phyloP scores from a whole-genome alignment of 1,140 invertebrate genomes.

The Scaptomyza pallida region DNA sequence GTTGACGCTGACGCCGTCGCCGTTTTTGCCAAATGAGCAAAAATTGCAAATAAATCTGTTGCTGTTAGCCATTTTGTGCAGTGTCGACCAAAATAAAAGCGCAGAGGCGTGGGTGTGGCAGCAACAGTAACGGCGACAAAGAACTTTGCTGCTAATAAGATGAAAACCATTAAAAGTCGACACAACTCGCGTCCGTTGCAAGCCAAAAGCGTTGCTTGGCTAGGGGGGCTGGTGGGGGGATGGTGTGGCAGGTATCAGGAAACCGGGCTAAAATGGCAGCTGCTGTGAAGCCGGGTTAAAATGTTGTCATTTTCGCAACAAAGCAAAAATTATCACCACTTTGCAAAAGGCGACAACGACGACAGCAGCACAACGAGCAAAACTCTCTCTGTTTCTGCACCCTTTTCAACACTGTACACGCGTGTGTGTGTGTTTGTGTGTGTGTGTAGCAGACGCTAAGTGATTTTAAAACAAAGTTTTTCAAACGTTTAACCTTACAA shows the following conservation, averaged over 20 bases:
- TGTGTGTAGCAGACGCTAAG: constrained; percentile 55
- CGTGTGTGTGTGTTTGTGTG: constrained; percentile 20
- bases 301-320: constrained; percentile 81
- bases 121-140: constrained; percentile 59
- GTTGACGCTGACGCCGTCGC: not conserved
- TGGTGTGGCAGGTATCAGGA: not conserved
- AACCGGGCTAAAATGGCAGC: constrained; percentile 3
- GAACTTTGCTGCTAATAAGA: constrained; percentile 83
- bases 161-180: constrained; percentile 79
- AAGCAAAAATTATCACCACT: constrained; percentile 83
- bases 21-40: constrained; percentile 67
- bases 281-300: constrained; percentile 57
- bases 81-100: constrained; percentile 12
- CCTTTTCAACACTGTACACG: constrained; percentile 37
- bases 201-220: constrained; percentile 20
- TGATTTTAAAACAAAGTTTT: constrained; percentile 82
- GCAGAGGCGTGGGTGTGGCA: constrained; percentile 30
- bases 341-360: constrained; percentile 73
- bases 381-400: constrained; percentile 47
- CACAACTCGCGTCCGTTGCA: constrained; percentile 75
- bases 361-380: constrained; percentile 32
- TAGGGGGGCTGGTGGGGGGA: not conserved
- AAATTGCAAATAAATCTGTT: constrained; percentile 83
- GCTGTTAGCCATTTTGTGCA: constrained; percentile 69
- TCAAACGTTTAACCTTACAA: constrained; percentile 77